Evolutionary conservation across 2,113 vertebrate species (phyloP), one percentile per base, ranked within the genome.

Genomic region (Saguinus midas): DNA sequence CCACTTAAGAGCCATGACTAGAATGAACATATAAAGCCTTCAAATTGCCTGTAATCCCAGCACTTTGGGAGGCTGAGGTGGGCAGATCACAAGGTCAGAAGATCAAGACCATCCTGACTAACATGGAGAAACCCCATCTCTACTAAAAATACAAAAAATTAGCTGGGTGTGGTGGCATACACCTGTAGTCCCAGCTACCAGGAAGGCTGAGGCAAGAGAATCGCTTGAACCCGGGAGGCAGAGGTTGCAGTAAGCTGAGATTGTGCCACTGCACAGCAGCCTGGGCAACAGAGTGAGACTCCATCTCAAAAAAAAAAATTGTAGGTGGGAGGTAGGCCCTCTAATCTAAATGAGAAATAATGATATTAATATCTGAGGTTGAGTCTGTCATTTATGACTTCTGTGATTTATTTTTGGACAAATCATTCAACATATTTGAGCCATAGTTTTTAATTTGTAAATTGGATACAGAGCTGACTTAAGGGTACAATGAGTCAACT

Each of bases 401-500:
- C 37, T 79, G 20, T 78, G 57, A 72, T 76, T 95, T 58, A 72
- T 61, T 81, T 94, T 89, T 76, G 57, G 58, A 52, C 6, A 48
- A 95, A 45, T 70, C 25, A 82, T 58, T 91, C 75, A 91, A 81
- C n/a, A 43, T 89, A 13, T 68, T 90, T 81, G 61, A 68, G 25
- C 45, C 40, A 85, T 13, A 89, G 48, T 68, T 92, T 87, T 92
- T 81, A 89, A 55, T 90, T 89, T 92, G 17, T 94, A 81, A 90
- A 50, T 75, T 86, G 48, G 29, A 27, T 81, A 76, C 61, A 50
- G 14, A 25, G 35, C 40, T 92, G 12, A 75, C 68, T 1, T 92
- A 79, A 61, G n/a, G 25, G 81, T 35, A 70, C 35, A 76, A 57
- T 76, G 37, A 91, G 48, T 91, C 37, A 50, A 10, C 85, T 52